These are phyloP conservation scores for Stenotaenia linearis DNA, from an alignment of 2,888 invertebrate genomes.

Conservation along the genomic window DNA sequence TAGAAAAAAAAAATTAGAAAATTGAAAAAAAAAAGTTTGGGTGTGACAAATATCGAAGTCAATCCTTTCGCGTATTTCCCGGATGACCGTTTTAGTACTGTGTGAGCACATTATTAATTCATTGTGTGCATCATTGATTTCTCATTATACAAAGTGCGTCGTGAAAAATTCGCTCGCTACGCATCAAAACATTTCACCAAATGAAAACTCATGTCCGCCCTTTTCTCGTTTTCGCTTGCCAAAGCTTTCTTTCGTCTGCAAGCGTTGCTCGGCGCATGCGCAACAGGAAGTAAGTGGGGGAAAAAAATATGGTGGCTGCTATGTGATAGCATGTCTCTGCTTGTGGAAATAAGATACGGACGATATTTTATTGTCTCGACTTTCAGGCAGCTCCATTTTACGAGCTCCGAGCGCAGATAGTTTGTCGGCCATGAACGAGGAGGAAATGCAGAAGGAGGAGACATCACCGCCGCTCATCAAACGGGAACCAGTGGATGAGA, in stretches of 20 bases:
- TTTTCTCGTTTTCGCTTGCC: background rate
- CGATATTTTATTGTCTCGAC: background rate
- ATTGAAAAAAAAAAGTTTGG: background rate
- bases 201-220: background rate
- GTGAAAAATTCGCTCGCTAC: background rate
- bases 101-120: background rate
- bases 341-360: background rate
- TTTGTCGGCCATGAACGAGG: background rate
- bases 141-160: background rate
- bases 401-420: background rate
- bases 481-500: constrained; percentile 32
- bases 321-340: background rate
- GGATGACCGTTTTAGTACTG: background rate
- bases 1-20: too few relatives aligned
- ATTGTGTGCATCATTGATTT: background rate
- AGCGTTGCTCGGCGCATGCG: background rate
- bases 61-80: background rate
- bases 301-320: background rate
- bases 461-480: constrained; percentile 15
- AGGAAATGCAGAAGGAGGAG: background rate
- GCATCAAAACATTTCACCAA: background rate
- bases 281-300: background rate
- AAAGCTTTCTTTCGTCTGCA: background rate
- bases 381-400: background rate
- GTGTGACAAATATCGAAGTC: background rate